phyloP scores from a whole-genome alignment of 2,797 vertebrate genomes.

The Poeciliopsis presidionis region DNA sequence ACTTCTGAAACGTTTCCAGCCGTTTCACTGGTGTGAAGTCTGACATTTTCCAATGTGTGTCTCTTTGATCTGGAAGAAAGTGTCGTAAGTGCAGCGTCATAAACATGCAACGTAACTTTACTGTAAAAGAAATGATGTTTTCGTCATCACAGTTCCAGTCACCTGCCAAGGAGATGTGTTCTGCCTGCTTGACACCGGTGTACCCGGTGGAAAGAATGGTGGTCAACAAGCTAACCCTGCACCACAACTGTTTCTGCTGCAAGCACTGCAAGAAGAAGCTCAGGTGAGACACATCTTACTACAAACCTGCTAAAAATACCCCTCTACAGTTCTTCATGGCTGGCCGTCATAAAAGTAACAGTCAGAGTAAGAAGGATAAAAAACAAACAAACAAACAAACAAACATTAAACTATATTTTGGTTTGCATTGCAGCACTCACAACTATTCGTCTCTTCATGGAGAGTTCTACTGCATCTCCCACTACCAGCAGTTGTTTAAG shows the following conservation, averaged over 20 bases:
- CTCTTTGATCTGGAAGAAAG: not conserved
- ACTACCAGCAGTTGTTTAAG: constrained; percentile 84
- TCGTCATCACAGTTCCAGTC: constrained; percentile 75
- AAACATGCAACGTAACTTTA: constrained; percentile 11
- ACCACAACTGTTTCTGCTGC: constrained; percentile 87
- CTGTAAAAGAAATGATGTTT: constrained; percentile 34
- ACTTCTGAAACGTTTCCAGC: not conserved
- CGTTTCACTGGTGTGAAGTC: not conserved
- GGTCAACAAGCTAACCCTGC: constrained; percentile 80
- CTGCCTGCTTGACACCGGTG: constrained; percentile 82
- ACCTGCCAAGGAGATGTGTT: constrained; percentile 80
- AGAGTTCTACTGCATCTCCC: constrained; percentile 85
- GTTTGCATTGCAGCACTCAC: constrained; percentile 82
- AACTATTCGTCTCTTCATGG: constrained; percentile 84
- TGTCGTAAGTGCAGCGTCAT: not conserved
- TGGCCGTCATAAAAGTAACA: not conserved
- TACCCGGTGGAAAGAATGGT: constrained; percentile 83
- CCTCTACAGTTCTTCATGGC: constrained; percentile 15
- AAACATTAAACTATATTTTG: constrained; percentile 18
- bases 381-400: not conserved
- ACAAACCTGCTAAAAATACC: not conserved
- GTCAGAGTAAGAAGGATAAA: not conserved
- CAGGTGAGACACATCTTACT: constrained; percentile 79
- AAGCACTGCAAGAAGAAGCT: constrained; percentile 85
- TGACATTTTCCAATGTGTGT: not conserved